phyloP scores from a whole-genome alignment of 2,888 invertebrate genomes.

The Mantis religiosa region DNA sequence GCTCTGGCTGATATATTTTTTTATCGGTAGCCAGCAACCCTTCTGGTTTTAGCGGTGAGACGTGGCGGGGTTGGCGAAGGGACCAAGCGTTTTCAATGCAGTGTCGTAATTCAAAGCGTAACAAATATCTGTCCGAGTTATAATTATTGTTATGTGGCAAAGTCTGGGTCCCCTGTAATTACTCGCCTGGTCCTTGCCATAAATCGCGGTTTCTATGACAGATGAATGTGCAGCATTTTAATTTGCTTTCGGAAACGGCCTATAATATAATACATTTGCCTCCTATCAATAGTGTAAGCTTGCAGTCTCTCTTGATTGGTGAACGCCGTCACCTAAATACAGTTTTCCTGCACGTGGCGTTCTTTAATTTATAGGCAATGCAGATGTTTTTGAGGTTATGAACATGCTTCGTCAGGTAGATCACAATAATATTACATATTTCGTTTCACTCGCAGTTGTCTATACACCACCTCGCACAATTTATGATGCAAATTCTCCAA shows the following conservation, averaged over 20 bases:
- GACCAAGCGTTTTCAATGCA: conserved; percentile 19
- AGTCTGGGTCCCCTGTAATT: conserved; percentile 26
- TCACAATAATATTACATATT: neutral
- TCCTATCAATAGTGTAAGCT: conserved; percentile 1
- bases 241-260: conserved; percentile 25
- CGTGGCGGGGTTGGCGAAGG: neutral
- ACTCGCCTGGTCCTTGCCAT: conserved; percentile 24
- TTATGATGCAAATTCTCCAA: neutral
- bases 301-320: neutral
- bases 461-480: neutral
- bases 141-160: conserved; percentile 29
- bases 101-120: conserved; percentile 29
- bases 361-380: neutral
- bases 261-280: conserved; percentile 6
- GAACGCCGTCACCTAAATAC: neutral
- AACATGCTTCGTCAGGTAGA: neutral
- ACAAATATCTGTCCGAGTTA: conserved; percentile 30
- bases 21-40: neutral
- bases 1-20: neutral
- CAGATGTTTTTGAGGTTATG: neutral
- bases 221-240: conserved; percentile 29
- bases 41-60: neutral
- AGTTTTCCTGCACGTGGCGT: neutral
- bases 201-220: conserved; percentile 29
- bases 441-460: neutral